Percentiles rank a stretch among this genome's conserved stretches.
phyloP scores from a whole-genome alignment of 2,113 vertebrate species.

The Rostratula benghalensis region DNA sequence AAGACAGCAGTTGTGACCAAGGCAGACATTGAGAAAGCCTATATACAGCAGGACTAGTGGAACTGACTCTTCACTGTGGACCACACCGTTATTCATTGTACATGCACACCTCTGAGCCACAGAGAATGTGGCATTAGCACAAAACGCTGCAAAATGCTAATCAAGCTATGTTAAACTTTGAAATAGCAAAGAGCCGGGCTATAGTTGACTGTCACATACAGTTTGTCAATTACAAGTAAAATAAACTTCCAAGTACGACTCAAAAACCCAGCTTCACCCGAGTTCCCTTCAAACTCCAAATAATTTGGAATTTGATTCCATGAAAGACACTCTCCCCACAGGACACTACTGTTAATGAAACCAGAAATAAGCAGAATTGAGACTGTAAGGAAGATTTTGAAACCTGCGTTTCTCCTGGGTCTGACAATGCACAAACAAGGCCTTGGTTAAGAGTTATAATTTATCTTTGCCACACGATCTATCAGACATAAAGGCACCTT shows the following conservation, averaged over 20 bases:
- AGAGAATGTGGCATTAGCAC: background rate
- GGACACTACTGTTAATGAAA: background rate
- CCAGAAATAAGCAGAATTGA: background rate
- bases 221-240: background rate
- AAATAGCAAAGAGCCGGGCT: background rate
- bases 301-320: background rate
- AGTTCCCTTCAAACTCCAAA: background rate
- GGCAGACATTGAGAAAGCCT: background rate
- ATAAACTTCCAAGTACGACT: background rate
- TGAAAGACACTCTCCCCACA: background rate
- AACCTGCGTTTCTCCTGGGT: background rate
- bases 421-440: background rate
- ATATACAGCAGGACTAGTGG: background rate
- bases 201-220: background rate
- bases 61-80: background rate
- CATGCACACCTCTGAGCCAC: background rate
- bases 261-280: background rate
- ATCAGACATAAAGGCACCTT: background rate
- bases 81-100: background rate
- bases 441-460: background rate
- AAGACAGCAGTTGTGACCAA: background rate
- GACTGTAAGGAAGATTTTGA: background rate
- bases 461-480: background rate
- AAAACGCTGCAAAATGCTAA: background rate
- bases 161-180: background rate